Evolutionary conservation across 1,140 invertebrate genomes (phyloP).

Genomic region (Hyles vespertilio): DNA sequence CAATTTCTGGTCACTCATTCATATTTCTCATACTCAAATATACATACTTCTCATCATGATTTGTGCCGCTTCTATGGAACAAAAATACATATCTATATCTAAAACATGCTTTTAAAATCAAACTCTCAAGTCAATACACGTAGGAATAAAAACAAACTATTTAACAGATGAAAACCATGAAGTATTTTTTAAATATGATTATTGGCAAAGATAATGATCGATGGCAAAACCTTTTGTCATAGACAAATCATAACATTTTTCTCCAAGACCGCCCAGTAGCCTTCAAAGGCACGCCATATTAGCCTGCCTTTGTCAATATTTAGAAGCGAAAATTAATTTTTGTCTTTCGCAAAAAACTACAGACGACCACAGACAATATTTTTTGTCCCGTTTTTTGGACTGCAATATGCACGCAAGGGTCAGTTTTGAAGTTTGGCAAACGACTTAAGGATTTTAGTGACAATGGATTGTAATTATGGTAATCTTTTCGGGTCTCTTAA

Average conservation of each 20-base stretch:
- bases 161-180: too few relatives aligned
- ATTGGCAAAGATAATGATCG: background rate
- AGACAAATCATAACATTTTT: conserved; percentile 25
- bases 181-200: too few relatives aligned
- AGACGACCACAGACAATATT: too few relatives aligned
- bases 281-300: conserved; percentile 28
- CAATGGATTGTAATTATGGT: conserved; percentile 47
- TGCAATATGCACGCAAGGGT: background rate
- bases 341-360: conserved; percentile 3
- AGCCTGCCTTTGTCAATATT: conserved; percentile 40
- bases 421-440: background rate
- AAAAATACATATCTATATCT: too few relatives aligned
- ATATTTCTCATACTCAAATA: too few relatives aligned
- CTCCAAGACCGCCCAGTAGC: conserved; percentile 54
- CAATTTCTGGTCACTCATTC: too few relatives aligned
- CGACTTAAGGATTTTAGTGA: conserved; percentile 14
- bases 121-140: too few relatives aligned
- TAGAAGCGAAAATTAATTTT: conserved; percentile 50
- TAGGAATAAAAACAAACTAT: too few relatives aligned
- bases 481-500: conserved; percentile 40
- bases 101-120: too few relatives aligned
- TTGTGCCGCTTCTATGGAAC: too few relatives aligned
- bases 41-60: too few relatives aligned
- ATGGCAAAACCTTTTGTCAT: conserved; percentile 20
- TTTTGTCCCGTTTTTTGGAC: background rate